Base-by-base conservation (phyloP, 23 tunicate genomes). In the Styela plicata region DNA sequence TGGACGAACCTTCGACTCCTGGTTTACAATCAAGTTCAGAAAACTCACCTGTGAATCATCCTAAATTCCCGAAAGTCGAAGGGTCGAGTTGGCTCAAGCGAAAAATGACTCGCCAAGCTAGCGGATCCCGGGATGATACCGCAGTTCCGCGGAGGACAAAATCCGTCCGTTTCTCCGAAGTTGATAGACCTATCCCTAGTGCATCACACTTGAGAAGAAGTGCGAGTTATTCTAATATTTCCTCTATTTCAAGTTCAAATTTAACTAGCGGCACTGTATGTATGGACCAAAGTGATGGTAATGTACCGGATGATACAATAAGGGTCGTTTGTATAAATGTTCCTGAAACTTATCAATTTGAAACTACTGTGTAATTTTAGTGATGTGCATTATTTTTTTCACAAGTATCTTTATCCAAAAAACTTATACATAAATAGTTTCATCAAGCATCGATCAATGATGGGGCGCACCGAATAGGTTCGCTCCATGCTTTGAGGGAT, bases 331-430 rank as follows among this genome's bases (percentile, higher is more conserved):
- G 57, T 13, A 44, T 44, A 7, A 44, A 44, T 44, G 57, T 44
- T 44, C 57, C 57, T 18, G 31, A 67, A 67, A 29, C 71, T 18
- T 67, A 25, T 67, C 31, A 67, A 24, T 67, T 67, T 67, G 71
- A 67, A 67, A 67, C 71, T 18, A 67, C 71, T 16, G 71, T 67
- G 71, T 67, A 22, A 67, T n/a, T n/a, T n/a, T n/a, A n/a, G n/a
- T n/a, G n/a, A n/a, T n/a, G n/a, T n/a, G n/a, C n/a, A n/a, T n/a
- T n/a, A n/a, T n/a, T n/a, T n/a, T n/a, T n/a, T n/a, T n/a, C n/a
- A n/a, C n/a, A n/a, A n/a, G n/a, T n/a, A n/a, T n/a, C n/a, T n/a
- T n/a, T n/a, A n/a, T n/a, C n/a, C n/a, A n/a, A n/a, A n/a, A n/a
- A n/a, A n/a, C n/a, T n/a, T n/a, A n/a, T n/a, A n/a, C n/a, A n/a